Evolutionary conservation across 2,113 vertebrate species (phyloP).

Genomic region (Ctenomys sociabilis): DNA sequence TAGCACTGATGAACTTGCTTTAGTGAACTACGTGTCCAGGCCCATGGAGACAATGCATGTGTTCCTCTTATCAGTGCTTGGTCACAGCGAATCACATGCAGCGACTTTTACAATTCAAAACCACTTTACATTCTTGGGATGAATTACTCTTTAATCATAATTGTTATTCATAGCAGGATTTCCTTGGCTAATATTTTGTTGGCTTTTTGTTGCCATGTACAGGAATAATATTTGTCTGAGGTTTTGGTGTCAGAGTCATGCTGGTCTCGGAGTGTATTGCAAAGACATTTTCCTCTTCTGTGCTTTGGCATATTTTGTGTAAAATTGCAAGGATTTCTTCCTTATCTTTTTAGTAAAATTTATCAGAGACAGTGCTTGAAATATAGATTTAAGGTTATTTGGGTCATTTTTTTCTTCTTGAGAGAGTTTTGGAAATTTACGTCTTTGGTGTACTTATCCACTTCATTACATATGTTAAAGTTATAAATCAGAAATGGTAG

Average conservation of each 20-base stretch:
- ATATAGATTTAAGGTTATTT: not conserved
- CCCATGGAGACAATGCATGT: not conserved
- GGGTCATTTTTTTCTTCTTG: not conserved
- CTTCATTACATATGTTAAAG: not conserved
- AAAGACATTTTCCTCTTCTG: not conserved
- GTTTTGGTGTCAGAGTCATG: not conserved
- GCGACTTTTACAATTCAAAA: not conserved
- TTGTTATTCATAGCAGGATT: not conserved
- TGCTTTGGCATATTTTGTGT: not conserved
- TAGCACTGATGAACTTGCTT: not conserved
- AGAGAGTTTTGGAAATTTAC: not conserved
- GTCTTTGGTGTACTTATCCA: not conserved
- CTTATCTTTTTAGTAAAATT: slow-evolving; percentile 27
- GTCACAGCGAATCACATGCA: not conserved
- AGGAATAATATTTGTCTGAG: not conserved
- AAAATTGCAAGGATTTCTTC: not conserved
- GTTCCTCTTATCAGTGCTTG: not conserved
- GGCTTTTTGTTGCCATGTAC: not conserved
- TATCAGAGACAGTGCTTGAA: not conserved
- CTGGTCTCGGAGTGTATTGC: not conserved
- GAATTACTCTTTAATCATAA: not conserved
- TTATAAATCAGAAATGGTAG: not conserved
- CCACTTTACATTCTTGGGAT: not conserved
- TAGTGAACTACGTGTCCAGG: not conserved
- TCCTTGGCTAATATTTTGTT: slow-evolving; percentile 17